Evolutionary conservation across 2,888 invertebrate species (phyloP).

Genomic region (Ophion ellenae): DNA sequence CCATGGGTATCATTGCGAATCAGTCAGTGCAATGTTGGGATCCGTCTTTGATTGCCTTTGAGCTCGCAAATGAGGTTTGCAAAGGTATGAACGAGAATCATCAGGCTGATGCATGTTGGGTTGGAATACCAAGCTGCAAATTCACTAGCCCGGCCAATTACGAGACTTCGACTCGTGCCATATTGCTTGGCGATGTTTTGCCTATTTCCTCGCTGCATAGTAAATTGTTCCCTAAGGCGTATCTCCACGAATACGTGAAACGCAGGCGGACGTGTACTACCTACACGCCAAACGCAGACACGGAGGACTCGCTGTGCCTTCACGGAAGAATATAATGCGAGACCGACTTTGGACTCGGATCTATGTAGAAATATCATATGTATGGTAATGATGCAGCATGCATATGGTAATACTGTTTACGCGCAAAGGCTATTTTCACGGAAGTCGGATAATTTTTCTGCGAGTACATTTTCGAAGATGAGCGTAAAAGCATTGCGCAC

Average conservation of each 20-base stretch:
- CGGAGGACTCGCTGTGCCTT: constrained; percentile 21
- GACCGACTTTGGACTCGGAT: constrained; percentile 8
- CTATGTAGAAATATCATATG: constrained; percentile 25
- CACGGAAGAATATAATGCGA: constrained; percentile 17
- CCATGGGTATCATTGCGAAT: background rate
- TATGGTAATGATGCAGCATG: constrained; percentile 27
- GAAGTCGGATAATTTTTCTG: constrained; percentile 2
- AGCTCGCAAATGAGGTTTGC: background rate
- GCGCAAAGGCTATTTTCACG: background rate
- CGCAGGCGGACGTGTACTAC: background rate
- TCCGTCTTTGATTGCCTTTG: background rate
- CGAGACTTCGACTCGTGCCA: constrained; percentile 35
- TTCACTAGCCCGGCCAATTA: constrained; percentile 55
- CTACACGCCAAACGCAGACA: constrained; percentile 29
- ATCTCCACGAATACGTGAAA: constrained; percentile 16
- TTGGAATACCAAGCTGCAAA: constrained; percentile 31
- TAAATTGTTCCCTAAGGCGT: constrained; percentile 25
- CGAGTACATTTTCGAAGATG: background rate
- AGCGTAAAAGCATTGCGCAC: background rate
- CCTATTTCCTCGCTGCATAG: constrained; percentile 38
- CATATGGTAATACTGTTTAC: constrained; percentile 24
- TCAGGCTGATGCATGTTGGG: constrained; percentile 20
- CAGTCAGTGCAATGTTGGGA: background rate
- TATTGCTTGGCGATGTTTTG: constrained; percentile 21
- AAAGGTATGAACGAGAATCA: constrained; percentile 12